A percentile compares a stretch with the other conserved stretches of the same genome.
Conservation (phyloP, 2,113 vertebrate genomes). For the Himantopus leucocephalus region DNA sequence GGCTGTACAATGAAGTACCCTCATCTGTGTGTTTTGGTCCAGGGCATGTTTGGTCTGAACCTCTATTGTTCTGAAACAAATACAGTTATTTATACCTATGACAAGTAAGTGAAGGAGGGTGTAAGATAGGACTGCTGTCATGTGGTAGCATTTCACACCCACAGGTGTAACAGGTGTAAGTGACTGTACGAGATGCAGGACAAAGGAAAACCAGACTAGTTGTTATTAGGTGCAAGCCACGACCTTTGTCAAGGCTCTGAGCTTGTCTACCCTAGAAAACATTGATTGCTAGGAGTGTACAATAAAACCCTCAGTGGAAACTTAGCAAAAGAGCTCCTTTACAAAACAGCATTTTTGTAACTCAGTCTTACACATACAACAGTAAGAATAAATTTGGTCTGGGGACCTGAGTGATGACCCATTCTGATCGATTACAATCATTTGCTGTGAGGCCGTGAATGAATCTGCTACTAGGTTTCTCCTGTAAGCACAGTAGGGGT, state of each 20-base stretch:
- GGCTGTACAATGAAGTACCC: background rate
- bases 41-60: background rate
- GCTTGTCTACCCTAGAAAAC: background rate
- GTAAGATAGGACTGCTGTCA: background rate
- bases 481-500: background rate
- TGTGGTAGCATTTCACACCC: conserved; percentile 12
- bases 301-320: background rate
- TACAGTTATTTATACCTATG: background rate
- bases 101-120: background rate
- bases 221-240: background rate
- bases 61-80: background rate
- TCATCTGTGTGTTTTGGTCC: background rate
- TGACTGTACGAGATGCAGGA: background rate
- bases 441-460: background rate
- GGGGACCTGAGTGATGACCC: background rate
- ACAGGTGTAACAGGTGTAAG: background rate
- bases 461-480: background rate
- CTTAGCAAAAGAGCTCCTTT: background rate
- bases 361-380: background rate
- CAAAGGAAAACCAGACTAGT: background rate
- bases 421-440: background rate
- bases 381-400: background rate
- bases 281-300: background rate
- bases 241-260: background rate
- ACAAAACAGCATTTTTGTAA: background rate